Evolutionary conservation across 2,888 invertebrate genomes (phyloP), one percentile per base, ranked within the genome.

Genomic region (Hesperia comma): DNA sequence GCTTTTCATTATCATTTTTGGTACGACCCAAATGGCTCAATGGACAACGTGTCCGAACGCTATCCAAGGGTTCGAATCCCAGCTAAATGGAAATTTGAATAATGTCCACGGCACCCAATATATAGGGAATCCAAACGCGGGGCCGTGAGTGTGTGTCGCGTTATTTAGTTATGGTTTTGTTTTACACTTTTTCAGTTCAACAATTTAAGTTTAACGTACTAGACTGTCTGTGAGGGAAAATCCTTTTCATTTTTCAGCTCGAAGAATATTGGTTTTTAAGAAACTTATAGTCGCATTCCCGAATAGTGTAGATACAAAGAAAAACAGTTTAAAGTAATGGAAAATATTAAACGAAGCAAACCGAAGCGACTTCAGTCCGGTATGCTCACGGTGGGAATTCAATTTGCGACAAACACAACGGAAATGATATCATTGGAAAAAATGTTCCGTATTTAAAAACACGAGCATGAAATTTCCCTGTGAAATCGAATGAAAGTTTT

Each of bases 391-490:
- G 66, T 37, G 46, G 43, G 67, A 72, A 76, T 74, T 73, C 69
- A 72, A 75, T 75, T 75, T 72, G 62, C 79, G 71, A 73, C 72
- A 74, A 68, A 73, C 72, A 71, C 71, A 77, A 74, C 71, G 80
- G 75, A 81, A 82, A 83, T 79, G 80, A 80, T 81, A 73, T 78
- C 72, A 74, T n/a, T n/a, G 26, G 53, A 53, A 53, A 53, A 68
- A 49, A 49, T 8, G 49, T 19, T 49, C 17, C 12, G 49, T 19
- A 49, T 19, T 49, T 49, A 10, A 49, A n/a, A 49, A 19, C 49
- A 1, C 8, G 19, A 19, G 49, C 17, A 49, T 12, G 19, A 49
- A 12, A 19, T 49, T 49, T 19, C 19, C 6, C 19, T 10, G 49
- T 1, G 12, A 19, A 49, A 49, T 49, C 6, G 49, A 19, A 49